Evolutionary conservation across 2,888 invertebrate genomes (phyloP), one percentile per base, ranked within the genome.

Genomic region (Flexamia atlantica): DNA sequence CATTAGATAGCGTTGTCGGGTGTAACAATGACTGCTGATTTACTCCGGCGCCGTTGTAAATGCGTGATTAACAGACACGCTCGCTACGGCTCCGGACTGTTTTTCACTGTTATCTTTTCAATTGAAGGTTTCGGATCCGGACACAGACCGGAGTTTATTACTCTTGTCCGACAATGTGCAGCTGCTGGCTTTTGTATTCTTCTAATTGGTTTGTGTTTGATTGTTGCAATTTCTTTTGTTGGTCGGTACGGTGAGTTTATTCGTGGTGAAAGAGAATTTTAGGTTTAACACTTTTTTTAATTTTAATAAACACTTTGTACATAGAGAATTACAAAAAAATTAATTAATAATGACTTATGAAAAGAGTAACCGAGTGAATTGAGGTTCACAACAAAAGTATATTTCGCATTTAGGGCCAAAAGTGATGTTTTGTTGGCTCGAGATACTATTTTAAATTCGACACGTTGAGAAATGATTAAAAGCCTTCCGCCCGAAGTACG

Each of bases 131-230:
- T 79, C 20, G 79, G 79, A 79, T 79, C 79, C 36, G n/a, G 57
- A 57, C 79, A 53, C 79, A 36, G 79, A 79, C 57, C 4, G 57
- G 57, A 57, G 57, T 79, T 79, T 79, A 79, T 79, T 79, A 30
- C 79, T 79, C 53, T 79, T 79, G 79, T 79, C 36, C 46, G n/a
- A 79, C 79, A 79, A 79, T 79, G 79, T 32, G 79, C 57, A 36
- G 79, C 50, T 57, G 28, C 79, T 36, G 57, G 28, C 57, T 50
- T 32, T 79, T 79, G 79, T 79, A 14, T 57, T 50, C 30, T 50
- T 79, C 30, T 57, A 79, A 79, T 79, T 57, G 79, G 79, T 57
- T 32, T 36, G 50, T 57, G 79, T 79, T 79, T 79, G 57, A 79
- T 79, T 79, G 57, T 79, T 53, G 46, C 42, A 17, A 7, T 72